Evolutionary conservation across 2,888 invertebrate genomes (phyloP).

Genomic region (Strigamia maritima): DNA sequence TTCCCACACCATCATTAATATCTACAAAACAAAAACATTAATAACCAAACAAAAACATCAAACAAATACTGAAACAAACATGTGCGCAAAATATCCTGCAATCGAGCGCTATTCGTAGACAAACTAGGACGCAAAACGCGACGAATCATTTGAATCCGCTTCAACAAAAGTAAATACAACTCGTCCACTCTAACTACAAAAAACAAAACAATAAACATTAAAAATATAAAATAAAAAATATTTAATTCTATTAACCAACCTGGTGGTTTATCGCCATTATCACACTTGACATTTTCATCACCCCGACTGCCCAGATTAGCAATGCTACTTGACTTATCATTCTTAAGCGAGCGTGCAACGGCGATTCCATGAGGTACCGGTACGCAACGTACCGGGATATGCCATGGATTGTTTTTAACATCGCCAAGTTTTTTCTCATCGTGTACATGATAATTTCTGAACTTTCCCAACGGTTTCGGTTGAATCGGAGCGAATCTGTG

Average conservation of each 20-base stretch:
- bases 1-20: background rate
- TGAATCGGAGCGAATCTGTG: background rate
- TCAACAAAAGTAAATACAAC: background rate
- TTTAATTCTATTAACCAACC: background rate
- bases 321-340: background rate
- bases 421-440: background rate
- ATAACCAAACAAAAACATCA: background rate
- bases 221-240: background rate
- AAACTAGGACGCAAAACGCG: background rate
- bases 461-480: background rate
- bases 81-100: background rate
- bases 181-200: conserved; percentile 10
- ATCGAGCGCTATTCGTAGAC: background rate
- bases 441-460: background rate
- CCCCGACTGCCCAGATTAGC: background rate
- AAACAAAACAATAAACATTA: too few relatives aligned
- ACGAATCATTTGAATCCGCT: background rate
- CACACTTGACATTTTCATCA: background rate
- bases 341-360: background rate
- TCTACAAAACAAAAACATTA: background rate
- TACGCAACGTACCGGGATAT: background rate
- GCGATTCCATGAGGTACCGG: background rate
- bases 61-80: background rate
- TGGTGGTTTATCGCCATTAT: background rate
- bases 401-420: background rate